These are phyloP conservation scores for Amphimedon queenslandica DNA, from an alignment of 37 sponge, comb jelly and placozoan genomes.

Conservation along the genomic window DNA sequence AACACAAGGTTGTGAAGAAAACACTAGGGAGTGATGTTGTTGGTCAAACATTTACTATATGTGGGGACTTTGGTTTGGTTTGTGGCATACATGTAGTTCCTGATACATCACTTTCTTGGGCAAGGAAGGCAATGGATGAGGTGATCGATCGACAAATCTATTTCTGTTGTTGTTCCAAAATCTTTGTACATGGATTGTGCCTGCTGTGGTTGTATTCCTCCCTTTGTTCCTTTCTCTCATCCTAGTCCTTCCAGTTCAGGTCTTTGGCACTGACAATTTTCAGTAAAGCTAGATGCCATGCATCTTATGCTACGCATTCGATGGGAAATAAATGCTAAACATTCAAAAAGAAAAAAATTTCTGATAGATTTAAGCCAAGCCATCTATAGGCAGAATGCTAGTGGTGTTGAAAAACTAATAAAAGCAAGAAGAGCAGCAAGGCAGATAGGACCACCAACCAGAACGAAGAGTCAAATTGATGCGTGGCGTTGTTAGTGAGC, in stretches of 20 bases:
- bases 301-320: constrained; percentile 29
- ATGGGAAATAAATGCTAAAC: constrained; percentile 4
- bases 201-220: constrained; percentile 21
- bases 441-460: too few relatives aligned
- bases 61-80: constrained; percentile 34
- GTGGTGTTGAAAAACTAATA: not conserved
- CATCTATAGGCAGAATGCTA: constrained; percentile 14
- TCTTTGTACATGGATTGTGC: constrained; percentile 35
- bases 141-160: constrained; percentile 24
- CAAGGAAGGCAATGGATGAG: constrained; percentile 36
- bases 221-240: not conserved
- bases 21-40: constrained; percentile 11
- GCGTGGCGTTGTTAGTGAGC: constrained; percentile 36
- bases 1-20: constrained; percentile 25
- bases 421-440: constrained; percentile 15
- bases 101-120: constrained; percentile 26
- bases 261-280: constrained; percentile 24
- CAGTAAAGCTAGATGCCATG: constrained; percentile 32
- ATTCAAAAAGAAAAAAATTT: constrained; percentile 23
- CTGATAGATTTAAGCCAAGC: constrained; percentile 27
- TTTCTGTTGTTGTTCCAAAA: constrained; percentile 19
- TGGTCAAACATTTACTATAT: constrained; percentile 45
- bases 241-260: constrained; percentile 25
- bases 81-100: constrained; percentile 22
- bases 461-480: constrained; percentile 38